Evolutionary conservation across 1,140 invertebrate species (phyloP).

Genomic region (Zaprionus kolodkinae): DNA sequence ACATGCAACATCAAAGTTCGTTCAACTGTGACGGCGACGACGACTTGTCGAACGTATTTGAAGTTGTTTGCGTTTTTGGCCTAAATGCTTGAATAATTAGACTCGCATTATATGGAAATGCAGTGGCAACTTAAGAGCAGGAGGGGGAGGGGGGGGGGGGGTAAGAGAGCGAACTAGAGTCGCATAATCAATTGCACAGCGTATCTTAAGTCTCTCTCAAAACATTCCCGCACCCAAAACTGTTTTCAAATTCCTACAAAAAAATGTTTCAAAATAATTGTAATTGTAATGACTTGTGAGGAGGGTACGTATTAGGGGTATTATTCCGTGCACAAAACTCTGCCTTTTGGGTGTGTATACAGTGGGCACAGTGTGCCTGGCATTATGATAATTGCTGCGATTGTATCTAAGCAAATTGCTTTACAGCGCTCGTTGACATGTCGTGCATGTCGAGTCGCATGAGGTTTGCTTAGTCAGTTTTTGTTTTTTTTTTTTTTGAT

Average conservation of each 20-base stretch:
- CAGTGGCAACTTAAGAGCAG: background rate
- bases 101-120: constrained; percentile 34
- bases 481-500: too few species aligned
- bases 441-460: constrained; percentile 32
- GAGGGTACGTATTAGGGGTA: constrained; percentile 6
- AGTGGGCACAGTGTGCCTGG: constrained; percentile 12
- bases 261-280: constrained; percentile 32
- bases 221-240: background rate
- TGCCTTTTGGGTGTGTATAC: constrained; percentile 21
- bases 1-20: constrained; percentile 64
- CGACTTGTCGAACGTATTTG: constrained; percentile 49
- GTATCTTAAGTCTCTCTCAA: background rate
- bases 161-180: background rate
- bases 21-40: constrained; percentile 50
- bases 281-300: constrained; percentile 31
- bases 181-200: background rate
- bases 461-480: constrained; percentile 23
- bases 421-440: constrained; percentile 22
- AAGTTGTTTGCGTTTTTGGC: constrained; percentile 55
- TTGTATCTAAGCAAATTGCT: constrained; percentile 48
- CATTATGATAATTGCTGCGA: constrained; percentile 46
- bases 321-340: constrained; percentile 8
- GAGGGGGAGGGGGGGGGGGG: background rate
- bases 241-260: constrained; percentile 20
- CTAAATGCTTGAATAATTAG: constrained; percentile 59